Base-by-base conservation (phyloP, 2,113 vertebrate species). In the Gymnorhina tibicen region DNA sequence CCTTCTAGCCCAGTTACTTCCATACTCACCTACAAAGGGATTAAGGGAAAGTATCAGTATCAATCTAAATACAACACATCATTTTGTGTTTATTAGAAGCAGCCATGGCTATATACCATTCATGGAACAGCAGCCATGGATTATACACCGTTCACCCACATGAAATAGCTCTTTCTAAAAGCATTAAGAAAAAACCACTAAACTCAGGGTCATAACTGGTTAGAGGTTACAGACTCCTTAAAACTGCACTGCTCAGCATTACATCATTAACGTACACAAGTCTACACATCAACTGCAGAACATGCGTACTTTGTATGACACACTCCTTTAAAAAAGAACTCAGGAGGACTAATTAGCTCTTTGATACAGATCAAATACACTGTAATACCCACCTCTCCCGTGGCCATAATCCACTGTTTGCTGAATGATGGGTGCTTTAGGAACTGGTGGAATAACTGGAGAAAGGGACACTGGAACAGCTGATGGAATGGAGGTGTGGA, bases 331-430 rank as follows among this genome's bases (percentile, higher is more conserved):
- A 80, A 60, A 82, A 91, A 83, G 20, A 27, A 42, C 42, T 17
- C 42, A 70, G 14, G 7, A 50, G 30, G 17, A 49, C 42, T 75
- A 72, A 66, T 9, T 28, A 59, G 39, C 19, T 47, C 33, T 55
- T 58, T 0, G 0, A 23, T 59, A 75, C 5, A 58, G 58, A 56
- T 17, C 33, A 64, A 87, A 75, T 15, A 58, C 26, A 79, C 30
- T 63, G 39, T 3, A 64, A 62, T 21, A 96, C 98, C 77, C 95
- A 99, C 99, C 99, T 95, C 99, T 98, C 3, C 99, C 98, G 0
- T 98, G 98, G 91, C 97, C 99, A 85, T 99, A 99, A 96, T 99
- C 99, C 85, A 99, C 99, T 8, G 99, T 99, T 96, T 99, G 99
- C 73, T 99, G 98, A 83, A 99, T 98, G 72, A 99, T 87, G 46